Evolutionary conservation across 2,113 vertebrate genomes (phyloP), one percentile per base, ranked within the genome.

Genomic region (Herpetotheres cachinnans): DNA sequence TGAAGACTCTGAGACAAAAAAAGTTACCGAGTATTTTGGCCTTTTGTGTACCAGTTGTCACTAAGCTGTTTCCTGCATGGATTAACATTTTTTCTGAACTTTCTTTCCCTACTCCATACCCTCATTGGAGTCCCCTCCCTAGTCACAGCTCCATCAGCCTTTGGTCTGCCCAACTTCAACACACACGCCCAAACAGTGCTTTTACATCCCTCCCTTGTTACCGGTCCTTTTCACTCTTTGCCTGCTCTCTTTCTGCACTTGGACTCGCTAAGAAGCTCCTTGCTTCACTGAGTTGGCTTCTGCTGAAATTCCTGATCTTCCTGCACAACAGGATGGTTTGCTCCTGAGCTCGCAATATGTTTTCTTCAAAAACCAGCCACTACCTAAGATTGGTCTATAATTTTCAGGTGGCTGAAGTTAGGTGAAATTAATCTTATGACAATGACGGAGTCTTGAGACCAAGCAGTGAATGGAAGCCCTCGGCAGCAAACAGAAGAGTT

Each of bases 271-370:
- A 59, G 88, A 79, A 90, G 70, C 66, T 90, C 59, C 86, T 70
- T 40, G 36, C 71, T 88, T 52, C 62, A 46, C 46, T 0, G 0
- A 58, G 63, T 5, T 83, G 72, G 7, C 59, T 62, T 42, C 91
- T 67, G 50, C 69, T 52, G 81, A 38, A 67, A 78, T 91, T 96
- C 95, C 89, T 67, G 94, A 96, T 84, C 94, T 82, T 96, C 94
- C 89, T 91, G 93, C 86, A 84, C 52, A 67, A 86, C 94, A 82
- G 86, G 95, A 78, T 32, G 61, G 86, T 91, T 82, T 54, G 76
- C 93, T 92, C 62, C 71, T 0, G 0, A 77, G 79, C 58, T 90
- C 5, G 0, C 72, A 62, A n/a, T 2, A 56, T 0, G 1, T 49
- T 78, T 78, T 81, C 91, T 93, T 93, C 55, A 74, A 84, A 94